Evolutionary conservation across 2,797 vertebrate species (phyloP).

Genomic region (Champsocephalus esox): DNA sequence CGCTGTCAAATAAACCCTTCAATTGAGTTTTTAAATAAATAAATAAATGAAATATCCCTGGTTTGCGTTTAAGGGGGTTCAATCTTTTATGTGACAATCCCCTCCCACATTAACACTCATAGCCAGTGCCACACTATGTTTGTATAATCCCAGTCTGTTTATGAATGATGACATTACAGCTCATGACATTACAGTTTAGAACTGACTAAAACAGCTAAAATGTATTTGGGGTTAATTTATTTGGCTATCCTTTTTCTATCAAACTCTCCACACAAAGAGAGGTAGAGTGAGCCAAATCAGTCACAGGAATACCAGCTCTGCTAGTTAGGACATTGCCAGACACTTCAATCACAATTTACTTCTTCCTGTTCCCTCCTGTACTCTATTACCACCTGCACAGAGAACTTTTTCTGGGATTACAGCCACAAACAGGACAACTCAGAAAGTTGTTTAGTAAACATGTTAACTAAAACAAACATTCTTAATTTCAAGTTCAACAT

Average conservation of each 20-base stretch:
- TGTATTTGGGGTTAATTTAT: background rate
- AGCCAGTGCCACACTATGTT: too few relatives aligned
- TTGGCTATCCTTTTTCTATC: background rate
- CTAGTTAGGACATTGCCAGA: background rate
- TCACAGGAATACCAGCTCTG: background rate
- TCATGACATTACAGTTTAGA: background rate
- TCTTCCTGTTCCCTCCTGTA: constrained; percentile 2
- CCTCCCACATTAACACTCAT: too few relatives aligned
- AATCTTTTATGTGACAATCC: background rate
- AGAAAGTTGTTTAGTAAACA: background rate
- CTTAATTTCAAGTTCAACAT: background rate
- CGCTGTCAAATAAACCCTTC: background rate
- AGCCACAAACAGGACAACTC: constrained; percentile 1
- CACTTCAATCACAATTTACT: background rate
- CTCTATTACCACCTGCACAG: background rate
- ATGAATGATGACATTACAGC: background rate
- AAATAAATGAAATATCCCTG: too few relatives aligned
- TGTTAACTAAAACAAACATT: background rate
- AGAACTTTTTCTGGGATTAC: constrained; percentile 2
- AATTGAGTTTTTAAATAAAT: too few relatives aligned
- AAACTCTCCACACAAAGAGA: background rate
- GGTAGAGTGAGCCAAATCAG: background rate
- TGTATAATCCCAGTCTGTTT: too few relatives aligned
- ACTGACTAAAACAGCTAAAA: background rate
- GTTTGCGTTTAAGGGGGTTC: too few relatives aligned